Conservation (phyloP, 2,888 invertebrate genomes). For the Drosophila flavopinicola region DNA sequence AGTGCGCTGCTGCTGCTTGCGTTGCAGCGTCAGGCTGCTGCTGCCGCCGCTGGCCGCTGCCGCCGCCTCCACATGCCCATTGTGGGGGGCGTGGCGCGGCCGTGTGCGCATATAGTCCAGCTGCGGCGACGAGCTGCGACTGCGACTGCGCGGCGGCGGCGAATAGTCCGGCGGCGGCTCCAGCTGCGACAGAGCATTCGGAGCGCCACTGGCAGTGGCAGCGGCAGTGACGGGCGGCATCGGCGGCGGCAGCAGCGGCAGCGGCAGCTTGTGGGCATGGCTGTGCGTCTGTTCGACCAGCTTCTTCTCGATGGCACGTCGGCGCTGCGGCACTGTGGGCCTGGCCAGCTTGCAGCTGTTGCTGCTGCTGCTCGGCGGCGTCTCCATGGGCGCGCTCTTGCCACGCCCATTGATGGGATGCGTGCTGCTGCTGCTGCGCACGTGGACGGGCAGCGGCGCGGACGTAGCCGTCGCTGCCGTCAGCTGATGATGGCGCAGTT, state of each 20-base stretch:
- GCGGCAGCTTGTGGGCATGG: conserved; percentile 4
- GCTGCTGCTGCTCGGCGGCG: conserved; percentile 34
- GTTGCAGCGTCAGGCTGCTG: conserved; percentile 76
- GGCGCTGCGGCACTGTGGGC: conserved; percentile 88
- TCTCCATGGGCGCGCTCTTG: conserved; percentile 55
- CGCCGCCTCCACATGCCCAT: conserved; percentile 7
- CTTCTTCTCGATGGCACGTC: conserved; percentile 86
- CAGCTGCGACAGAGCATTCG: conserved; percentile 59
- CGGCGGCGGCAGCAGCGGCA: conserved; percentile 23
- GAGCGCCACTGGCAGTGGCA: conserved; percentile 21
- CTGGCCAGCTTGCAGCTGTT: conserved; percentile 80
- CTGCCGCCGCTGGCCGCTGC: conserved; percentile 46
- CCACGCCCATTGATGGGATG: conserved; percentile 55
- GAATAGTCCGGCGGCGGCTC: conserved; percentile 91
- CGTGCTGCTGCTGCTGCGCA: conserved; percentile 82
- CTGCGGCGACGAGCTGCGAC: conserved; percentile 83
- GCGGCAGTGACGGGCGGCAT: conserved; percentile 5
- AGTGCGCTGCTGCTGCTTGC: conserved; percentile 88
- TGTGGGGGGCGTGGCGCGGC: conserved; percentile 1
- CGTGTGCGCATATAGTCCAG: conserved; percentile 68
- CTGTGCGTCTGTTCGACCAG: conserved; percentile 82
- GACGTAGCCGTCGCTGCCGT: not conserved
- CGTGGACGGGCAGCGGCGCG: conserved; percentile 73
- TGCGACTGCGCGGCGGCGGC: conserved; percentile 86
- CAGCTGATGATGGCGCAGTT: not conserved